Evolutionary conservation across 2,888 invertebrate species (phyloP), one percentile per base, ranked within the genome.

Genomic region (Ligdia adustata): DNA sequence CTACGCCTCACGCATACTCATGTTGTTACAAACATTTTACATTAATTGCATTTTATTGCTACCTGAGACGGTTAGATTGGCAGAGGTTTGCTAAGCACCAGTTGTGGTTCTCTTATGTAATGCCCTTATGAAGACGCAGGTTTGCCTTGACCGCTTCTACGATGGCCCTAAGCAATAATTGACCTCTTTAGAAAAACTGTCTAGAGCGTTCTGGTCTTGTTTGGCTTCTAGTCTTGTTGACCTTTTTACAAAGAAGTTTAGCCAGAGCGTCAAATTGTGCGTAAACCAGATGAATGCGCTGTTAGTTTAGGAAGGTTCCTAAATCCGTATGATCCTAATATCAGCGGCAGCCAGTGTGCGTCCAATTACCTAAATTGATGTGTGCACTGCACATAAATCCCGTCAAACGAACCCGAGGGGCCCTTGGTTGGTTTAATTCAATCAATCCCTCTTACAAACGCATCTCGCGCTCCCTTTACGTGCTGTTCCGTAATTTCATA

Each of bases 321-420:
- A 29, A 33, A 27, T 32, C 37, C 22, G 29, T 28, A 15, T 28
- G 12, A 39, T 33, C 22, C 37, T 16, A 22, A 9, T 34, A 22
- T 49, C 26, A 33, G 16, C 37, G 46, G 58, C 65, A 55, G 65
- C 60, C 52, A 58, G 44, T 54, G 64, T 53, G 71, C 76, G 14
- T 49, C 28, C 84, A 86, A 88, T 88, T 86, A 82, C 71, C 64
- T 79, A 81, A 87, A 88, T 88, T 84, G 83, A 83, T 88, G 82
- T 87, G 86, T 86, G 72, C 71, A 62, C 70, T 66, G 79, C 84
- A 82, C 72, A 83, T 81, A 79, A 75, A 86, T 84, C 75, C 78
- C 60, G 69, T 67, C 70, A 66, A 74, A 79, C 69, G 69, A 70
- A 56, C 64, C 44, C 60, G 73, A 74, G 78, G 83, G 80, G 75